phyloP scores from a whole-genome alignment of 2,888 invertebrate genomes.

The Cephus runcator region DNA sequence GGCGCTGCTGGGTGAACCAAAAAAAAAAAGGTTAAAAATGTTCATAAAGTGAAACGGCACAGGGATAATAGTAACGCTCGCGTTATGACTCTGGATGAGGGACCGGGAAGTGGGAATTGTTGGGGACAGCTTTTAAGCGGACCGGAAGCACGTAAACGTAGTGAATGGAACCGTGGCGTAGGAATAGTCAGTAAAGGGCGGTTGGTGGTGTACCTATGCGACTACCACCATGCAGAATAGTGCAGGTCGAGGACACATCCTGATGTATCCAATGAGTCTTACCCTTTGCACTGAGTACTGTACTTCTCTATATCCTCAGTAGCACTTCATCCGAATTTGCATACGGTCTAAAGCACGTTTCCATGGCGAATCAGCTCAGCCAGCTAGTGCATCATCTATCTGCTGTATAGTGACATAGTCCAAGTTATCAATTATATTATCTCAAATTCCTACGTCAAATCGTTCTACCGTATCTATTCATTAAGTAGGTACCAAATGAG shows the following conservation, averaged over 20 bases:
- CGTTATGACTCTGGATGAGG: neutral
- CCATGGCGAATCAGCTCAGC: slow-evolving; percentile 70
- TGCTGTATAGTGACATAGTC: neutral
- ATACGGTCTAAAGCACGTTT: slow-evolving; percentile 70
- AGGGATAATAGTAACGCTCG: neutral
- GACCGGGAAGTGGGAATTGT: neutral
- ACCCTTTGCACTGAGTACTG: slow-evolving; percentile 64
- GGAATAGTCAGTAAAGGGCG: neutral
- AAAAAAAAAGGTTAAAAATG: neutral
- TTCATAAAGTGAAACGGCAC: neutral
- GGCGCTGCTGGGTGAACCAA: neutral
- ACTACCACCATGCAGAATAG: slow-evolving; percentile 14
- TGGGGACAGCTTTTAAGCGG: neutral
- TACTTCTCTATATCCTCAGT: slow-evolving; percentile 68
- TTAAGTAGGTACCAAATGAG: slow-evolving; percentile 56
- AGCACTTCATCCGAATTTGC: slow-evolving; percentile 70
- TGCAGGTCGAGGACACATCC: slow-evolving; percentile 55
- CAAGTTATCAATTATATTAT: slow-evolving; percentile 40
- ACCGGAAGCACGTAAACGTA: neutral
- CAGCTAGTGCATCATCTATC: slow-evolving; percentile 71
- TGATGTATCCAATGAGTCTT: slow-evolving; percentile 71
- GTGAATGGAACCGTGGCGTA: neutral
- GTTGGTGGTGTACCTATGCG: neutral
- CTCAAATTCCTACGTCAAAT: slow-evolving; percentile 44
- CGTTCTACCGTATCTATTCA: slow-evolving; percentile 51